These are phyloP conservation scores for Poecilia wingei DNA, from an alignment of 2,797 vertebrate species.

Conservation along the genomic window DNA sequence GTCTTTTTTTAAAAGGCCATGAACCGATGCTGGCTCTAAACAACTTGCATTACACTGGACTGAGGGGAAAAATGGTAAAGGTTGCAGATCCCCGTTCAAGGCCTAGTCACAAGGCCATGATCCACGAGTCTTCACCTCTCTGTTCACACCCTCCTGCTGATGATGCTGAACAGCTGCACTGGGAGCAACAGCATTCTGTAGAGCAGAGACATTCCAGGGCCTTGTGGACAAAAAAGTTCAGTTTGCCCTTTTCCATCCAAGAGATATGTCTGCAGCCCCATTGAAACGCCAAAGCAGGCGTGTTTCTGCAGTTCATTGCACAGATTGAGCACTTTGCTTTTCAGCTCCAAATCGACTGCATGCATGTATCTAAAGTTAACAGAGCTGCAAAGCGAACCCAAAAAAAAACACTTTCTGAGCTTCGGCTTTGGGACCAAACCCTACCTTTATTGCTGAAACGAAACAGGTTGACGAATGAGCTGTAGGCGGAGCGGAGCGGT, in stretches of 20 bases:
- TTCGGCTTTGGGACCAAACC: conserved; percentile 1
- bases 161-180: not conserved
- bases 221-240: not conserved
- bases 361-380: not conserved
- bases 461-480: conserved; percentile 97
- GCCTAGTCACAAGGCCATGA: not conserved
- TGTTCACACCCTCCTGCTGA: not conserved
- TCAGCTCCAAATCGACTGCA: not conserved
- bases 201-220: not conserved
- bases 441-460: conserved; percentile 96
- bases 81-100: too few relatives aligned
- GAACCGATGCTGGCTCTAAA: too few relatives aligned
- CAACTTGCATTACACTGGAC: too few relatives aligned
- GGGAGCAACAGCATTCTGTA: not conserved
- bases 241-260: too few relatives aligned
- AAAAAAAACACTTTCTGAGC: too few relatives aligned
- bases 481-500: conserved; percentile 95
- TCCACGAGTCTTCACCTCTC: not conserved
- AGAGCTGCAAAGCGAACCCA: not conserved
- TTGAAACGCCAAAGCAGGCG: not conserved
- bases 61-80: too few relatives aligned
- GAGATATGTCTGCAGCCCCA: not conserved
- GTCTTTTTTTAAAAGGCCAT: too few relatives aligned
- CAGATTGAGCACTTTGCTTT: not conserved
- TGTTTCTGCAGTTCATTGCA: not conserved